Base-by-base conservation (phyloP, 64 coral and sea anemone species). In the Montipora sp. region DNA sequence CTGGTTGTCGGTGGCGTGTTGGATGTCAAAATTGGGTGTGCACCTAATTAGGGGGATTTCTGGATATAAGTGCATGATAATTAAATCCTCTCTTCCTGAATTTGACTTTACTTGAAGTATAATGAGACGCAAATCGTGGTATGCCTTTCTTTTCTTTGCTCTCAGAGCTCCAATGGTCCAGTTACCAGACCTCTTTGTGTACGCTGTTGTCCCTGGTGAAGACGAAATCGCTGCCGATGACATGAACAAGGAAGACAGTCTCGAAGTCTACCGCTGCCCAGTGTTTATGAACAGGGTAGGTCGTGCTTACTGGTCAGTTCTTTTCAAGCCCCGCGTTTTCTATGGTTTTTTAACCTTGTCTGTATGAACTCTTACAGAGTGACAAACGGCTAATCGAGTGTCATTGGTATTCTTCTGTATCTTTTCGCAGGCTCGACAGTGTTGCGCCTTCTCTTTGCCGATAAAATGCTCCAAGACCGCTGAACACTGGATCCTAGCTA, bases 231-330 rank as follows among this genome's bases (percentile, higher is more conserved):
- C 7, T 5, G 15, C 22, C n/a, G 72, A 89, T 8, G 71, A 89
- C 0, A 65, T 57, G 36, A 87, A 87, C 16, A 75, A 79, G 9
- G 55, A 36, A 45, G 74, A 74, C 21, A 74, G 75, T 77, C 18
- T 69, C 44, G 81, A 84, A 69, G 43, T 66, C 77, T 95, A 95
- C 66, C 59, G 85, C 23, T 95, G 93, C 67, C 93, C 93, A 13
- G 93, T 95, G 47, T 95, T 91, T 75, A 90, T 86, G 81, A 95
- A 90, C 59, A 60, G 89, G 81, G 93, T 95, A 49, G 66, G 89
- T 73, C 57, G 36, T 12, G 2, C 0, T 0, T 60, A 47, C 6
- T 1, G 0, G 36, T 2, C 36, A 36, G 1, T 36, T 36, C 36
- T 36, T 36, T 2, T 36, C 36, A 36, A 36, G 1, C 36, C 1